Percentiles rank a stretch among this genome's conserved stretches.
Conservation (phyloP, 2,888 invertebrate genomes). For the Aphodius sticticus region DNA sequence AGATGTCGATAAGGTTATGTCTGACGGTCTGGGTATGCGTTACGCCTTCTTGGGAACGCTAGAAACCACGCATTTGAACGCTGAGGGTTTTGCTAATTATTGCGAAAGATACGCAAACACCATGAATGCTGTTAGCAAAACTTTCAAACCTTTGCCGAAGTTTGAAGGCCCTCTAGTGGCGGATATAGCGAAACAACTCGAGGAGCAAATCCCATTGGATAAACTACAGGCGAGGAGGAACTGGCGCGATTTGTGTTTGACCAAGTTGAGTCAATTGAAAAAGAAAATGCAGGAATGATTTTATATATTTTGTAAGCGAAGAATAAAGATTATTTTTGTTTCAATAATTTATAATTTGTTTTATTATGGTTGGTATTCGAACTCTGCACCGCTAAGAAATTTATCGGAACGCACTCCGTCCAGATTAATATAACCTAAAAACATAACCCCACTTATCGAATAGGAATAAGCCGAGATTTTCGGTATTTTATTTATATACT, state of each 20-base stretch:
- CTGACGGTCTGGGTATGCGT: slow-evolving; percentile 92
- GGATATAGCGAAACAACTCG: slow-evolving; percentile 76
- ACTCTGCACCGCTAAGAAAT: not conserved
- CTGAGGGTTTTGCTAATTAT: slow-evolving; percentile 80
- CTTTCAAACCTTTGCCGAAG: slow-evolving; percentile 77
- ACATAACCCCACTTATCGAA: slow-evolving; percentile 8
- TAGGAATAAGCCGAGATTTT: not conserved
- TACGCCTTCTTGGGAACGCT: slow-evolving; percentile 95
- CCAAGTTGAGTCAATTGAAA: slow-evolving; percentile 81
- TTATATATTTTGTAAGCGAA: not conserved
- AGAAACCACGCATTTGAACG: slow-evolving; percentile 94
- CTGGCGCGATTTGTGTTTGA: slow-evolving; percentile 86
- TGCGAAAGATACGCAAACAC: slow-evolving; percentile 68
- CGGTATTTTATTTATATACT: not conserved
- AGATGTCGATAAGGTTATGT: slow-evolving; percentile 93
- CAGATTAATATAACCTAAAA: not conserved
- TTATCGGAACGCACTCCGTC: not conserved
- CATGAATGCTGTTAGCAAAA: slow-evolving; percentile 71
- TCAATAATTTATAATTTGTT: not conserved
- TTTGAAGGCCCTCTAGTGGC: slow-evolving; percentile 75
- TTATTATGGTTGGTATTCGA: not conserved
- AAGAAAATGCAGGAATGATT: slow-evolving; percentile 53
- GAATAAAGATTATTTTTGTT: not conserved
- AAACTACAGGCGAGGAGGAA: slow-evolving; percentile 76
- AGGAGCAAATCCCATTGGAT: slow-evolving; percentile 76